Percentiles rank a stretch among this genome's conserved stretches.
These are phyloP conservation scores for Philopotamus ludificatus DNA, from an alignment of 1,140 invertebrate species.

Conservation along the genomic window DNA sequence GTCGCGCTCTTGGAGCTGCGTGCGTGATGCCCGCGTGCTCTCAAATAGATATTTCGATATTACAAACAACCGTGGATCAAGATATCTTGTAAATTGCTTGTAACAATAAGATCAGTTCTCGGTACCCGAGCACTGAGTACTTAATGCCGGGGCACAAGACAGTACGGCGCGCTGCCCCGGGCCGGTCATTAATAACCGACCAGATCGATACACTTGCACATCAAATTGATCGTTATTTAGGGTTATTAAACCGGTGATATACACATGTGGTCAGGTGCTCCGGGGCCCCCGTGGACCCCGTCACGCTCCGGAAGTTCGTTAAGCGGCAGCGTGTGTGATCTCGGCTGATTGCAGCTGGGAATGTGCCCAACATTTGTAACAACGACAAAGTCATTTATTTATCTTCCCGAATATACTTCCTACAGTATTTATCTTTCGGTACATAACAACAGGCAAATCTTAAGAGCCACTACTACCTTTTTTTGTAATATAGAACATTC, in stretches of 20 bases:
- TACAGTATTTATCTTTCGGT: too few species aligned
- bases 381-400: too few species aligned
- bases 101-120: slow-evolving; percentile 35
- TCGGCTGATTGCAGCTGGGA: too few species aligned
- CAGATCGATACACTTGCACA: slow-evolving; percentile 17
- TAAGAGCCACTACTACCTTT: too few species aligned
- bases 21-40: slow-evolving; percentile 7
- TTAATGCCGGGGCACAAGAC: not conserved
- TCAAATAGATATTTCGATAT: slow-evolving; percentile 35
- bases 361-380: too few species aligned
- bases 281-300: not conserved
- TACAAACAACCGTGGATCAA: slow-evolving; percentile 40
- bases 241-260: slow-evolving; percentile 14
- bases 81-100: slow-evolving; percentile 35
- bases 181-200: slow-evolving; percentile 17
- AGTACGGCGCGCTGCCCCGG: not conserved
- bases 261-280: slow-evolving; percentile 15
- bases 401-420: too few species aligned
- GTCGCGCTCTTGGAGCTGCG: not conserved
- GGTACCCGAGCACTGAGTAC: slow-evolving; percentile 12
- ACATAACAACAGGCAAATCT: too few species aligned
- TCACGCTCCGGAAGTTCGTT: too few species aligned
- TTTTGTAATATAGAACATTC: too few species aligned
- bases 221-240: slow-evolving; percentile 15
- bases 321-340: too few species aligned